Conservation (phyloP, 2,888 invertebrate genomes). For the Thecophora atra region DNA sequence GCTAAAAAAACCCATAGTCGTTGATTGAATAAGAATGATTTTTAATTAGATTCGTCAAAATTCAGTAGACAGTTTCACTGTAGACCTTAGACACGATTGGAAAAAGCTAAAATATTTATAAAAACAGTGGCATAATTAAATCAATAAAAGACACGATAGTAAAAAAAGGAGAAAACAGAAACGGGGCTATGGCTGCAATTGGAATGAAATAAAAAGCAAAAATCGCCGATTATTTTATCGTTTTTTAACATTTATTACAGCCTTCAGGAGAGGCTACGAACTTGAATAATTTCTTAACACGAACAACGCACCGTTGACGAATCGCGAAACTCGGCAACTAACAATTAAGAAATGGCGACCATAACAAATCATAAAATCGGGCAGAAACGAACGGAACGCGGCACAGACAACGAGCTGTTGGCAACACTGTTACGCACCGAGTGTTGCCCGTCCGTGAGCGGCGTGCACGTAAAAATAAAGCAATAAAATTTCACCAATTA, state of each 20-base stretch:
- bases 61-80: too few relatives aligned
- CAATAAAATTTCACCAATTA: too few relatives aligned
- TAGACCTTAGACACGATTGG: too few relatives aligned
- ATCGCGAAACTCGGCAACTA: not conserved
- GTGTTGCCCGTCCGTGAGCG: not conserved
- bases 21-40: too few relatives aligned
- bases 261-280: not conserved
- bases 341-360: conserved; percentile 18
- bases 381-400: not conserved
- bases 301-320: not conserved
- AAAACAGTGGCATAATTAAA: too few relatives aligned
- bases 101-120: too few relatives aligned
- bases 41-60: too few relatives aligned
- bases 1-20: too few relatives aligned
- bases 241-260: conserved; percentile 4
- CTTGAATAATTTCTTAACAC: not conserved
- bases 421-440: conserved; percentile 3
- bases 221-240: not conserved
- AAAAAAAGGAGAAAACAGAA: not conserved
- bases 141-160: too few relatives aligned
- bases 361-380: conserved; percentile 18
- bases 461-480: not conserved
- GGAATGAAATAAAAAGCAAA: not conserved
- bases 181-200: not conserved
- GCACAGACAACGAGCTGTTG: not conserved